Percentiles rank a stretch among this genome's conserved stretches.
Evolutionary conservation across 2,888 invertebrate genomes (phyloP).

Genomic region (Pheosia gnoma): DNA sequence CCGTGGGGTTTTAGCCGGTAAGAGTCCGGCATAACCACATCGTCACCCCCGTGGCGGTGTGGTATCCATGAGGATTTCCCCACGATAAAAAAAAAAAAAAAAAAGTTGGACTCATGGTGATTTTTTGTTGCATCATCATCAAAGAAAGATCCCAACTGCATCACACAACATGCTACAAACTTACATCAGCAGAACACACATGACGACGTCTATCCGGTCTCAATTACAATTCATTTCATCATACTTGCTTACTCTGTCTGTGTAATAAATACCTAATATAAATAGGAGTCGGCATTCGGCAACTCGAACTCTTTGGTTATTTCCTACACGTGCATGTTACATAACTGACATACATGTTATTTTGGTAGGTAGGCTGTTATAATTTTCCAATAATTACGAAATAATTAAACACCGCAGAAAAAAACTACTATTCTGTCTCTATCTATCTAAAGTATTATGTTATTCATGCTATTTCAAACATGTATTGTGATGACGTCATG

Average conservation of each 20-base stretch:
- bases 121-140: slow-evolving; percentile 18
- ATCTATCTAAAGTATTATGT: background rate
- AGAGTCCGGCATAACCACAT: no score
- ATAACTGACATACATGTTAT: no score
- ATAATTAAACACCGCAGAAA: background rate
- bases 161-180: slow-evolving; percentile 13
- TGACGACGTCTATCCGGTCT: no score
- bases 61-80: no score
- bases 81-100: no score
- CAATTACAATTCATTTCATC: slow-evolving; percentile 21
- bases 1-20: no score
- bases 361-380: no score
- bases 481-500: slow-evolving; percentile 16
- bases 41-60: no score
- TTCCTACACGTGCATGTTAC: no score
- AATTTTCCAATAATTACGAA: background rate
- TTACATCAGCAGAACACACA: slow-evolving; percentile 24
- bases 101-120: background rate
- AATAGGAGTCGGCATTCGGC: no score
- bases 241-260: slow-evolving; percentile 7
- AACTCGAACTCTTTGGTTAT: no score
- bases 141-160: background rate
- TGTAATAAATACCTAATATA: background rate
- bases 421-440: background rate
- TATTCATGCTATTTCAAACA: background rate